Evolutionary conservation across 23 tunicate genomes (phyloP).

Genomic region (Phallusia fumigata): DNA sequence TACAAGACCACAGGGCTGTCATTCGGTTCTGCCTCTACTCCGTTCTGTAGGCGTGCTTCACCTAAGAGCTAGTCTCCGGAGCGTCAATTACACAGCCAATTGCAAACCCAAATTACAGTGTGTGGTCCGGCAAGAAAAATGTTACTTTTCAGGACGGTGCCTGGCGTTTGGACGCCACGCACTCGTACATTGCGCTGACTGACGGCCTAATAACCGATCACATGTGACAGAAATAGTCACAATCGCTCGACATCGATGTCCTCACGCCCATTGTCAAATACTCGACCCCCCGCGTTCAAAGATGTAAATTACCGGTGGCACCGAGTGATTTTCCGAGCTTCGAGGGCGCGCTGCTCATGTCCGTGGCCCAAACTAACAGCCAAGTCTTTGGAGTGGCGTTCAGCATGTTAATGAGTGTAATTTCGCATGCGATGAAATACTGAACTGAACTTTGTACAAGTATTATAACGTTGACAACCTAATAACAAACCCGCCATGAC

Average conservation of each 20-base stretch:
- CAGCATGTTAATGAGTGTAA: too few relatives aligned
- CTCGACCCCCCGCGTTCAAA: constrained; percentile 8
- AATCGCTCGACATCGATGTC: not conserved
- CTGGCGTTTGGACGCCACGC: not conserved
- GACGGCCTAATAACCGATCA: constrained; percentile 4
- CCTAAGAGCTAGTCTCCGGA: not conserved
- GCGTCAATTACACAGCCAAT: not conserved
- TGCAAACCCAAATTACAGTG: too few relatives aligned
- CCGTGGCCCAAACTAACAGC: too few relatives aligned
- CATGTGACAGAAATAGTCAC: not conserved
- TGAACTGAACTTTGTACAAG: too few relatives aligned
- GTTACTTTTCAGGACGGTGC: not conserved
- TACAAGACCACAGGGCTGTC: too few relatives aligned
- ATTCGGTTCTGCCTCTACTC: too few relatives aligned
- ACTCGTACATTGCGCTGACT: not conserved
- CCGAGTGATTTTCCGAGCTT: not conserved
- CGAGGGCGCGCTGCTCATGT: too few relatives aligned
- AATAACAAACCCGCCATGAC: too few relatives aligned
- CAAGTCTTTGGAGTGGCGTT: too few relatives aligned
- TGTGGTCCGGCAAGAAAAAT: not conserved
- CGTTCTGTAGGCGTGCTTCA: not conserved
- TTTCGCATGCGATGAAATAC: too few relatives aligned
- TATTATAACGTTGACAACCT: too few relatives aligned
- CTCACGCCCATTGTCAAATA: not conserved
- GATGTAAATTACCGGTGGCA: not conserved